These are phyloP conservation scores for Notechis scutatus DNA, from an alignment of 2,113 vertebrate genomes.

Conservation along the genomic window DNA sequence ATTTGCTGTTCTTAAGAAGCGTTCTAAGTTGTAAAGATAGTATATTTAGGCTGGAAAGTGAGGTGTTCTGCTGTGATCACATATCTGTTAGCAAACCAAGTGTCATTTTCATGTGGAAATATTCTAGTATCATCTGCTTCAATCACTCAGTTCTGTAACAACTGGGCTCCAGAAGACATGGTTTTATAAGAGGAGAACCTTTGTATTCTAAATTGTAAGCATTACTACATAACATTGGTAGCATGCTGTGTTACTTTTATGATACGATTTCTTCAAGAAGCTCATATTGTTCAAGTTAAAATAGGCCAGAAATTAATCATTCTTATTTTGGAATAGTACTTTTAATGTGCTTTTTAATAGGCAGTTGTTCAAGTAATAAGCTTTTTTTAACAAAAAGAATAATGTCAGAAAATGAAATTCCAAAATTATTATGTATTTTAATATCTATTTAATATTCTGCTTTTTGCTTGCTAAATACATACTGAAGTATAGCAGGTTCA, in stretches of 20 bases:
- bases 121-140: slow-evolving; percentile 53
- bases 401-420: slow-evolving; percentile 5
- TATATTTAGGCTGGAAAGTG: neutral
- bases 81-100: slow-evolving; percentile 25
- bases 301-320: neutral
- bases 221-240: neutral
- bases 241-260: neutral
- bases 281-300: neutral
- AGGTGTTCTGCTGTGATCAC: neutral
- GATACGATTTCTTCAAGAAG: neutral
- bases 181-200: slow-evolving; percentile 19
- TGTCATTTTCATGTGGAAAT: slow-evolving; percentile 22
- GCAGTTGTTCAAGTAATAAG: slow-evolving; percentile 9
- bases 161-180: slow-evolving; percentile 25
- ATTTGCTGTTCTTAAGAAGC: neutral
- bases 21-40: neutral
- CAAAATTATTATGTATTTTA: neutral
- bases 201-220: slow-evolving; percentile 29
- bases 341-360: neutral
- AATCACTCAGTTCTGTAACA: slow-evolving; percentile 51
- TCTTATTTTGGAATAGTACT: neutral
- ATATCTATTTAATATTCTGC: neutral
- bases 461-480: neutral
- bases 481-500: neutral
- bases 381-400: neutral